Conservation (phyloP, 2,797 vertebrate genomes). For the Phyllotis vaccarum region DNA sequence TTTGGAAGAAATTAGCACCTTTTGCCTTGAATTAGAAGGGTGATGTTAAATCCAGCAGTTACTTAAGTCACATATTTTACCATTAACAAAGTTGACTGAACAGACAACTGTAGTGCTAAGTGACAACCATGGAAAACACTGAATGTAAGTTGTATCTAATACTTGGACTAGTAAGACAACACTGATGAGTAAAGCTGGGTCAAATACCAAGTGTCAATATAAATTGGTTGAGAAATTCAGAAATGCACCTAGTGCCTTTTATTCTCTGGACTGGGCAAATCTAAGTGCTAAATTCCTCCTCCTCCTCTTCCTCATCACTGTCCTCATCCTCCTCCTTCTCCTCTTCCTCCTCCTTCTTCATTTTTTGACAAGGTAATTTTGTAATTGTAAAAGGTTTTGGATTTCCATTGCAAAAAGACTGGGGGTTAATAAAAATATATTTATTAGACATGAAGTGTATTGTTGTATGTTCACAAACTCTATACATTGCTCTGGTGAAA, state of each 20-base stretch:
- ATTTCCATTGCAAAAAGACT: constrained; percentile 56
- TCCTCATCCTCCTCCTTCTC: too few species aligned
- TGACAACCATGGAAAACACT: constrained; percentile 27
- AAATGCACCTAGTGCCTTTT: constrained; percentile 50
- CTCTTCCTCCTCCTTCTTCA: not conserved
- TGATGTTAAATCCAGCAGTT: constrained; percentile 66
- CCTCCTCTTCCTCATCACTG: not conserved
- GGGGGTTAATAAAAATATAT: not conserved
- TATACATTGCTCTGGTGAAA: not conserved
- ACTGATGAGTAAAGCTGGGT: constrained; percentile 48
- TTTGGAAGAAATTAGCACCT: constrained; percentile 57
- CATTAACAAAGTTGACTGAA: constrained; percentile 58
- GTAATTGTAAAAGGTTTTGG: not conserved
- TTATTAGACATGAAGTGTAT: constrained; percentile 8
- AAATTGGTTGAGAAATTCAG: constrained; percentile 53
- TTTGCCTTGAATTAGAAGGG: constrained; percentile 42
- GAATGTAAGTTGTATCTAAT: not conserved
- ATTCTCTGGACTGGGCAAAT: not conserved
- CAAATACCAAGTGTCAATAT: constrained; percentile 27
- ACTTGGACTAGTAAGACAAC: constrained; percentile 14
- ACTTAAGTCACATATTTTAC: constrained; percentile 60
- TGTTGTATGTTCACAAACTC: not conserved
- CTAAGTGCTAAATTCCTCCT: not conserved
- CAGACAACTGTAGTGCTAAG: constrained; percentile 58
- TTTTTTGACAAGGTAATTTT: constrained; percentile 42